Percentiles rank a stretch among this genome's conserved stretches.
phyloP scores from a whole-genome alignment of 2,797 vertebrate genomes.

The Aulostomus chinensis region DNA sequence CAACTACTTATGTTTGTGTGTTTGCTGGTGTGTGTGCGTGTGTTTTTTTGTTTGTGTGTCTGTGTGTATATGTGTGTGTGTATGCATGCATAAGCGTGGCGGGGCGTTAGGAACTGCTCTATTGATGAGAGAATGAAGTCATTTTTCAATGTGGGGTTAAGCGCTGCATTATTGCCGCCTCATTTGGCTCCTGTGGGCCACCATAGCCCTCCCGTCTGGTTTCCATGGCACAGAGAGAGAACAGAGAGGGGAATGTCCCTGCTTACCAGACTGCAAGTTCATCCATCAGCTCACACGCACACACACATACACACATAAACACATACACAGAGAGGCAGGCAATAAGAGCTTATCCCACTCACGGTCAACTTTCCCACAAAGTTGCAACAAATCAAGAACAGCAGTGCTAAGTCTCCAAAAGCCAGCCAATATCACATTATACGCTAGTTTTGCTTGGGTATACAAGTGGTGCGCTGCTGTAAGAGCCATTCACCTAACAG shows the following conservation, averaged over 20 bases:
- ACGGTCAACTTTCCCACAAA: constrained; percentile 76
- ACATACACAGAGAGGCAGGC: constrained; percentile 27
- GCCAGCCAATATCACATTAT: constrained; percentile 68
- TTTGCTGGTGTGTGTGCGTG: constrained; percentile 8
- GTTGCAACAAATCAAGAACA: constrained; percentile 73
- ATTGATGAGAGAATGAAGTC: constrained; percentile 86
- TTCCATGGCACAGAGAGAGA: constrained; percentile 79
- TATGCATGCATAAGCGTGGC: constrained; percentile 74
- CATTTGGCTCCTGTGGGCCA: constrained; percentile 86
- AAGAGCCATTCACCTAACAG: constrained; percentile 45
- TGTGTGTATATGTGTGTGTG: constrained; percentile 37
- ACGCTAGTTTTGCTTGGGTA: constrained; percentile 43
- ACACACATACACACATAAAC: constrained; percentile 10
- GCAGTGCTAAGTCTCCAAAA: constrained; percentile 60
- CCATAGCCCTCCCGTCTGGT: constrained; percentile 83
- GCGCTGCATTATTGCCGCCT: constrained; percentile 84
- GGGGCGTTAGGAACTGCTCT: constrained; percentile 77
- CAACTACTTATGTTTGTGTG: constrained; percentile 34
- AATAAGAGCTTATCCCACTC: constrained; percentile 65
- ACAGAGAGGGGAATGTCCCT: constrained; percentile 81
- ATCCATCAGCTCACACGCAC: constrained; percentile 63
- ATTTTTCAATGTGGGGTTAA: constrained; percentile 82
- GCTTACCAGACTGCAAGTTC: constrained; percentile 78
- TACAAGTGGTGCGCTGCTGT: constrained; percentile 35
- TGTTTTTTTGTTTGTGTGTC: constrained; percentile 11